Base-by-base conservation (phyloP, 2,113 vertebrate genomes). In the Bufo gargarizans region DNA sequence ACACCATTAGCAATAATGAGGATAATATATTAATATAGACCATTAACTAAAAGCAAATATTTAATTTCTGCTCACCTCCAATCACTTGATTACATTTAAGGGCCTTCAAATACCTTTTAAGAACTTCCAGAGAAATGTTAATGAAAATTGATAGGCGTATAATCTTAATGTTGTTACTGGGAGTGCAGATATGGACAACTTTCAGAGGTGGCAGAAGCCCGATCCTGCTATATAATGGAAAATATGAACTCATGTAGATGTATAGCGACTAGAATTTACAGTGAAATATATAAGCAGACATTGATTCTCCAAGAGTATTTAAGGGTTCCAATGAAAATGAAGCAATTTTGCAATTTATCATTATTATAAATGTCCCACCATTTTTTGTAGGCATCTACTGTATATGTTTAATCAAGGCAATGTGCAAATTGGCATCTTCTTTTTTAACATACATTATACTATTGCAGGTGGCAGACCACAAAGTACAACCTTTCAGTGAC, bases 21-120 rank as follows among this genome's bases (percentile, higher is more conserved):
- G 53, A 19, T 12, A 47, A 50, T 88, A 82, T 88, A 88, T 82
- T 74, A 76, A 87, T 55, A 45, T 22, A 88, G 82, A 55, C 71
- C 55, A 82, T 82, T 84, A 77, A 88, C 56, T 88, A 83, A 88
- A 83, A 83, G 49, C 56, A 88, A 88, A 88, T 76, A 88, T 83
- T 88, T 77, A 59, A 88, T 76, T 84, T 88, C 71, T 65, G 9
- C 58, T 77, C 87, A 84, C 56, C 80, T 74, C 58, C 80, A 76
- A 67, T 79, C 47, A 79, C 77, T 82, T 53, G 56, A 84, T 88
- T 53, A 43, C 47, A 53, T 82, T 55, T 81, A 86, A 78, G 76
- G 20, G 47, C 59, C 20, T 85, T 11, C 53, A 76, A 76, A 76
- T 85, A 74, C 71, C 53, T 61, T 86, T 81, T 82, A 81, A 58